Evolutionary conservation across 2,888 invertebrate species (phyloP), one percentile per base, ranked within the genome.

Genomic region (Metacarcinus magister): DNA sequence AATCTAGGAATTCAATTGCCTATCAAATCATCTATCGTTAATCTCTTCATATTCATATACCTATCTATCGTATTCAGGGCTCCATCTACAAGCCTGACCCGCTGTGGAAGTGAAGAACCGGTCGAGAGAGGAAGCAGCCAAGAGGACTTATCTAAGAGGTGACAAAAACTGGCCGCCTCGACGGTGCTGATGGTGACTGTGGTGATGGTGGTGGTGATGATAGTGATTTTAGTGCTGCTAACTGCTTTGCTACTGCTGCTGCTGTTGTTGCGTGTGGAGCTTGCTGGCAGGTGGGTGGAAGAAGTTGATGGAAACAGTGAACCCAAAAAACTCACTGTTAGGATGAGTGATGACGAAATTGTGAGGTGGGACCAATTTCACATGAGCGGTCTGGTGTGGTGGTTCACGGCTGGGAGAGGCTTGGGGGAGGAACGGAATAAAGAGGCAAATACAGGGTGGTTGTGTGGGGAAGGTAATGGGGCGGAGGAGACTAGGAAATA

Each of bases 121-220:
- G 82, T 82, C 82, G 82, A 32, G 82, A 8, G 28, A 32, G 82
- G 82, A 82, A 82, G 82, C 82, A 32, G 82, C 82, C 32, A 16
- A 82, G 32, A 82, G 13, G 32, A 32, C 82, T 82, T 32, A 82
- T 82, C 32, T 82, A 16, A 82, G 32, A 16, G 32, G 82, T 32
- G 82, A 82, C 32, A 82, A 82, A 82, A 82, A 82, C 10, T 82
- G 82, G 82, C 8, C 32, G 23, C 32, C 32, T 10, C 32, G 82
- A 82, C 10, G 28, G 32, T 82, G 82, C 3, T 82, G 82, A 8
- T 82, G 82, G 23, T 75, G 75, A 7, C n/a, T 23, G 75, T 75
- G n/a, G 75, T 75, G 75, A n/a, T n/a, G 75, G 75, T 75, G 67
- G 67, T 67, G 75, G 75, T 75, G n/a, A 75, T 75, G 75, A 75